These are phyloP conservation scores for Tricholaema leucomelas DNA, from an alignment of 2,113 vertebrate species.

Conservation along the genomic window DNA sequence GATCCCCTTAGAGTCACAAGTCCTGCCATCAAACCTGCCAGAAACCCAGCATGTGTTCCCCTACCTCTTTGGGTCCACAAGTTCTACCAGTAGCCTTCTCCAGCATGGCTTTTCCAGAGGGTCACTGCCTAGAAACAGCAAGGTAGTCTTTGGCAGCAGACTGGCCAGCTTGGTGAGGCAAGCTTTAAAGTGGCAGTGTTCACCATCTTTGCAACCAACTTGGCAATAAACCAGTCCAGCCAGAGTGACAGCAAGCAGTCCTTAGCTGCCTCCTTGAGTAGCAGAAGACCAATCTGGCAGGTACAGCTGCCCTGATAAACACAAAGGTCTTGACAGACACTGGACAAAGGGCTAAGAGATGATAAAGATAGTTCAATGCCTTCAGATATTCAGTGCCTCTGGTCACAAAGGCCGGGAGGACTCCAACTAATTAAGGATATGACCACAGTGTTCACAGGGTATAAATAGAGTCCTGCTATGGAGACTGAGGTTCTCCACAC, in stretches of 20 bases:
- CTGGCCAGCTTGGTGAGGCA: not conserved
- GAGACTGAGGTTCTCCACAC: too few species aligned
- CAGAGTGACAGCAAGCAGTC: not conserved
- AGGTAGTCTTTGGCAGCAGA: not conserved
- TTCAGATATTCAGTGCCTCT: too few species aligned
- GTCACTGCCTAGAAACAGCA: not conserved
- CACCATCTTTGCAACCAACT: not conserved
- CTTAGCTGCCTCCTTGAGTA: not conserved
- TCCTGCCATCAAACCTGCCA: not conserved
- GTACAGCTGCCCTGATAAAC: too few species aligned
- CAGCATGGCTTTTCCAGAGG: accelerated
- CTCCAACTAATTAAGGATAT: too few species aligned
- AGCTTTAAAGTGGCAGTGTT: not conserved
- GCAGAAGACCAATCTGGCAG: not conserved
- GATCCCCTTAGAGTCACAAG: too few species aligned
- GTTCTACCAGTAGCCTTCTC: not conserved
- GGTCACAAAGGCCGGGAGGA: too few species aligned
- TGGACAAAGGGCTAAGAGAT: too few species aligned
- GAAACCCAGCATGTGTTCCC: not conserved
- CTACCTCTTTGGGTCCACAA: not conserved
- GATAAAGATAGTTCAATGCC: too few species aligned
- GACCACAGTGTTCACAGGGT: too few species aligned
- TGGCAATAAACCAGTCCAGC: not conserved
- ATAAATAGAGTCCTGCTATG: too few species aligned
- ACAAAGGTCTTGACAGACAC: too few species aligned